phyloP scores from a whole-genome alignment of 2,797 vertebrate species.

The Microctenopoma lineatum region DNA sequence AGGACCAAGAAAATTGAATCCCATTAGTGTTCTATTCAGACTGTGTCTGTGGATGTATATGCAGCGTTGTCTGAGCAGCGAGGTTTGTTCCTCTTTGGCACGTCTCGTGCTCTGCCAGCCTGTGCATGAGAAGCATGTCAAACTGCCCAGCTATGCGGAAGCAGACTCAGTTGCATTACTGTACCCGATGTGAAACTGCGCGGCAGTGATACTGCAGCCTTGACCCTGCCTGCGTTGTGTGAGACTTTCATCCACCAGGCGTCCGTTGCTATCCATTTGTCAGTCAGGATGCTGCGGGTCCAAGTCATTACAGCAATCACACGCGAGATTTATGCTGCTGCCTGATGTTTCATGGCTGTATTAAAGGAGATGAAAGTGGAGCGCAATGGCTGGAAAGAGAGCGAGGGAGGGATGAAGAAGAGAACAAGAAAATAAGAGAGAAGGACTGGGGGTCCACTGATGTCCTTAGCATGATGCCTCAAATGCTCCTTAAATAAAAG shows the following conservation, averaged over 20 bases:
- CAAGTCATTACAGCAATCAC: constrained; percentile 60
- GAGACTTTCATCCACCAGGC: constrained; percentile 18
- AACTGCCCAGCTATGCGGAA: constrained; percentile 20
- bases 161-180: constrained; percentile 18
- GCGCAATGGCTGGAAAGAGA: constrained; percentile 37
- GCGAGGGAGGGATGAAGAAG: constrained; percentile 4
- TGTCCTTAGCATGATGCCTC: constrained; percentile 20
- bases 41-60: constrained; percentile 50
- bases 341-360: constrained; percentile 75
- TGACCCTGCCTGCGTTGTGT: constrained; percentile 24
- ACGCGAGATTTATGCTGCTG: constrained; percentile 62
- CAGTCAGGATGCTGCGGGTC: constrained; percentile 33
- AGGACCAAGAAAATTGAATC: constrained; percentile 68
- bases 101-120: constrained; percentile 25
- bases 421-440: constrained; percentile 31
- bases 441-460: constrained; percentile 11
- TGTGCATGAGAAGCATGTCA: constrained; percentile 52
- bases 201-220: constrained; percentile 24
- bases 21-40: constrained; percentile 62
- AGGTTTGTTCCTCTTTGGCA: constrained; percentile 37
- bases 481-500: constrained; percentile 24
- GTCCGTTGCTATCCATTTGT: constrained; percentile 36
- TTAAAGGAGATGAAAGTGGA: constrained; percentile 73
- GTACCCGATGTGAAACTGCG: constrained; percentile 8
- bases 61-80: constrained; percentile 38